phyloP scores from a whole-genome alignment of 2,113 vertebrate species.

The Camelus dromedarius region DNA sequence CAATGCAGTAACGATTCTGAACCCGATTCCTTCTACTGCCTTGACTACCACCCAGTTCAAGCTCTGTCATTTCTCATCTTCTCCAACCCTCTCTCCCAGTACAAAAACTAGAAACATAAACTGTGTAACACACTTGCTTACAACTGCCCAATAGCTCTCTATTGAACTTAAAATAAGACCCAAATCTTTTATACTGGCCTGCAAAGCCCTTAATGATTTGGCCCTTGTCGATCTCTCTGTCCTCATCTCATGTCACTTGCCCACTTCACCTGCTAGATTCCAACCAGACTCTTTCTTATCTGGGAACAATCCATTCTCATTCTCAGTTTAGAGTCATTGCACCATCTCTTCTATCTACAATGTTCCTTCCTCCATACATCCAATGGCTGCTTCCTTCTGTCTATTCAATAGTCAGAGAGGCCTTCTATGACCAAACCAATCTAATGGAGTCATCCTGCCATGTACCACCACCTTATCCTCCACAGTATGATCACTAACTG shows the following conservation, averaged over 20 bases:
- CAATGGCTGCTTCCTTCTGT: background rate
- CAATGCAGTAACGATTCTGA: too few species aligned
- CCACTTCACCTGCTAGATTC: background rate
- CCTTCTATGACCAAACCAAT: background rate
- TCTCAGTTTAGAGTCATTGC: background rate
- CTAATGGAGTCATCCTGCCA: background rate
- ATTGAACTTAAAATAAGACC: background rate
- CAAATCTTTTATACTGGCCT: background rate
- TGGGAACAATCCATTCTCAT: background rate
- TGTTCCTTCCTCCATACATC: background rate
- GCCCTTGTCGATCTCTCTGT: background rate
- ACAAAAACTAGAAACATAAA: background rate
- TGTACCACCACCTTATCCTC: background rate
- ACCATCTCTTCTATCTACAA: too few species aligned
- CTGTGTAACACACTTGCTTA: background rate
- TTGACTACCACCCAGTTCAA: background rate
- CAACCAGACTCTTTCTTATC: background rate
- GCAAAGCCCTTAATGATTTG: background rate
- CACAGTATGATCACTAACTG: background rate
- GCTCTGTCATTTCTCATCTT: background rate
- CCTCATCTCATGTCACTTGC: background rate
- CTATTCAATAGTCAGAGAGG: background rate
- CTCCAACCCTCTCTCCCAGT: background rate
- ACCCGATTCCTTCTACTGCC: background rate
- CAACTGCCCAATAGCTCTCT: background rate